A percentile compares a stretch with the other conserved stretches of the same genome.
Conservation (phyloP, 2,113 vertebrate genomes). For the Phaethon lepturus region DNA sequence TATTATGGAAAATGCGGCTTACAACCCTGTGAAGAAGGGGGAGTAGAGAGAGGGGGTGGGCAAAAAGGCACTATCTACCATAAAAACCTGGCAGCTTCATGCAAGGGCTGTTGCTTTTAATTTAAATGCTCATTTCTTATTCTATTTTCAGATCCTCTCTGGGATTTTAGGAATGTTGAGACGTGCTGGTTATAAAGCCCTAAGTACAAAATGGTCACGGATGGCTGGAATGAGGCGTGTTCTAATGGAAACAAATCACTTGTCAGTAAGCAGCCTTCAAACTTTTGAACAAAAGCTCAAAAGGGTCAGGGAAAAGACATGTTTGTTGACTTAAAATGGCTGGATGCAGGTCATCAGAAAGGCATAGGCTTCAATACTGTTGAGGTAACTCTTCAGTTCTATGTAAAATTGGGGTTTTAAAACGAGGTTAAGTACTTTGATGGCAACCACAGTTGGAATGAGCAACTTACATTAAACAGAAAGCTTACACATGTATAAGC, state of each 20-base stretch:
- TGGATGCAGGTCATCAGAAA: not conserved
- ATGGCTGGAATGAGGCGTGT: constrained; percentile 64
- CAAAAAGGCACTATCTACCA: constrained; percentile 58
- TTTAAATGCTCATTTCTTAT: constrained; percentile 78
- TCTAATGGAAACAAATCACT: constrained; percentile 74
- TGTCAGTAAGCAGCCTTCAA: constrained; percentile 65
- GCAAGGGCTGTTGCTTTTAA: constrained; percentile 73
- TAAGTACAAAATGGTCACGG: constrained; percentile 68
- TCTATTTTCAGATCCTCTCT: constrained; percentile 81
- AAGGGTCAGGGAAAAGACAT: constrained; percentile 53
- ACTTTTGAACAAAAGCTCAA: constrained; percentile 62
- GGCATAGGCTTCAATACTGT: not conserved
- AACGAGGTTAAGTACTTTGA: not conserved
- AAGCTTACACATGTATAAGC: not conserved
- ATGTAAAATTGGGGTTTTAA: not conserved
- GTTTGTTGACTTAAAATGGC: constrained; percentile 42
- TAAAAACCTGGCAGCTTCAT: constrained; percentile 66
- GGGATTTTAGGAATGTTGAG: constrained; percentile 80
- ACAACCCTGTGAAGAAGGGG: constrained; percentile 29
- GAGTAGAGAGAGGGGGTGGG: not conserved
- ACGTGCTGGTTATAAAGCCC: constrained; percentile 71
- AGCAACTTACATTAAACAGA: constrained; percentile 19
- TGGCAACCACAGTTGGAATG: not conserved
- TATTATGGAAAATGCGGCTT: constrained; percentile 43
- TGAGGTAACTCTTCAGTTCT: not conserved